Conservation (phyloP, 2,113 vertebrate species). For the Fregata magnificens region DNA sequence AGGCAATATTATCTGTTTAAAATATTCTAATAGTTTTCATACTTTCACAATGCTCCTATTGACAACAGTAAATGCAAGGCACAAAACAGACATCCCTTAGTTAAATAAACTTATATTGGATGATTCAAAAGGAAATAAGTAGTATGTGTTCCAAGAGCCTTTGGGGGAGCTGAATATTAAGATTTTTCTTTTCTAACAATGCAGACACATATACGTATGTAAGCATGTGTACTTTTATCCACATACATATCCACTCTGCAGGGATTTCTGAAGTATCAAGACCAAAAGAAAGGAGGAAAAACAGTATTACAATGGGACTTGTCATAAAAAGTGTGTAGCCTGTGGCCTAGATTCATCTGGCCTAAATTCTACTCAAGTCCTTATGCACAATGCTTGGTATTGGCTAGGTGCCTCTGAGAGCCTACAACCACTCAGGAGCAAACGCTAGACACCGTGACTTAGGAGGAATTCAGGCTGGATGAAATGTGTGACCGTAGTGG, state of each 20-base stretch:
- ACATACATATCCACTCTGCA: neutral
- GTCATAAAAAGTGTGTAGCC: neutral
- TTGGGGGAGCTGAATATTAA: neutral
- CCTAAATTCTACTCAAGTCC: slow-evolving; percentile 45
- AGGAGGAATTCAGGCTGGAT: neutral
- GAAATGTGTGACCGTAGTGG: neutral
- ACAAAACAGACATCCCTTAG: neutral
- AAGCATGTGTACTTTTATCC: neutral
- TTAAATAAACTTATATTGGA: neutral
- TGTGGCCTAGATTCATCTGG: slow-evolving; percentile 50
- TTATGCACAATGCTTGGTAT: neutral
- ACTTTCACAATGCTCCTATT: neutral
- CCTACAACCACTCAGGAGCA: neutral
- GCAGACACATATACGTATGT: neutral
- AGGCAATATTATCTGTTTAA: neutral
- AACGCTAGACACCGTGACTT: neutral
- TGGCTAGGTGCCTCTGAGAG: slow-evolving; percentile 32
- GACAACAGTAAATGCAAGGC: neutral
- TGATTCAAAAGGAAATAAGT: neutral
- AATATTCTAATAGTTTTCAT: neutral
- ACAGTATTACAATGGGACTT: neutral
- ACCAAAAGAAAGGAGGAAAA: neutral
- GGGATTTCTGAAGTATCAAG: neutral
- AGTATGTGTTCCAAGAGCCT: neutral
- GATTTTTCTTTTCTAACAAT: neutral